phyloP scores from a whole-genome alignment of 2,888 invertebrate genomes.

The Carterocephalus palaemon region DNA sequence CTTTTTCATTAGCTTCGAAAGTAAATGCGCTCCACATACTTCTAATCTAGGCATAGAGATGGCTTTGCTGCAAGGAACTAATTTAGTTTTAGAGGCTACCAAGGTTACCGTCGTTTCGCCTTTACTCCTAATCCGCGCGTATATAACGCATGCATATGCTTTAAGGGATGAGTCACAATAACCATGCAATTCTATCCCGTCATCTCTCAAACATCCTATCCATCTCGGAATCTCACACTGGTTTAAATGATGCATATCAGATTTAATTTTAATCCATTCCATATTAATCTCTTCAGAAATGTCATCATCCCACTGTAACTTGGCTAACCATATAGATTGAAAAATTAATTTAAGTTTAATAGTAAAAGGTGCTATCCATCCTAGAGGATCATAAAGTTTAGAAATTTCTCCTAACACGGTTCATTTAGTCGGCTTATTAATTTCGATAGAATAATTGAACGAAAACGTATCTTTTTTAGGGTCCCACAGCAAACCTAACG shows the following conservation, averaged over 20 bases:
- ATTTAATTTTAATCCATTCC: slow-evolving; percentile 21
- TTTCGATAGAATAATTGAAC: slow-evolving; percentile 9
- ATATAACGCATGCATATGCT: slow-evolving; percentile 31
- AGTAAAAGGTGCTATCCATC: slow-evolving; percentile 23
- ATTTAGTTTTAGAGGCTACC: slow-evolving; percentile 21
- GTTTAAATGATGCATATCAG: slow-evolving; percentile 8
- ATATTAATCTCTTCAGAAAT: slow-evolving; percentile 1
- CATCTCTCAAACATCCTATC: slow-evolving; percentile 6
- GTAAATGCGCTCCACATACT: slow-evolving; percentile 25
- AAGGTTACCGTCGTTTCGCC: no score
- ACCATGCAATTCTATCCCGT: slow-evolving; percentile 28
- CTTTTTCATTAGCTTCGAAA: slow-evolving; percentile 10
- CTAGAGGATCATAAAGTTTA: slow-evolving; percentile 24
- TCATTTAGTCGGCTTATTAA: background rate
- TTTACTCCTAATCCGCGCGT: slow-evolving; percentile 21
- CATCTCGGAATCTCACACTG: slow-evolving; percentile 22
- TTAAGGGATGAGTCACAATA: slow-evolving; percentile 30
- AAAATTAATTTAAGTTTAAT: slow-evolving; percentile 22
- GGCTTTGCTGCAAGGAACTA: slow-evolving; percentile 9
- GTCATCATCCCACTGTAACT: slow-evolving; percentile 21
- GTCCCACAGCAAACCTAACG: slow-evolving; percentile 20
- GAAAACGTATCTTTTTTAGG: slow-evolving; percentile 13
- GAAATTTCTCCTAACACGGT: slow-evolving; percentile 7
- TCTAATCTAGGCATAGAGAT: slow-evolving; percentile 23
- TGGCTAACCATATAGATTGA: slow-evolving; percentile 23